phyloP scores from a whole-genome alignment of 2,888 invertebrate species.

The Tortricodes alternella region DNA sequence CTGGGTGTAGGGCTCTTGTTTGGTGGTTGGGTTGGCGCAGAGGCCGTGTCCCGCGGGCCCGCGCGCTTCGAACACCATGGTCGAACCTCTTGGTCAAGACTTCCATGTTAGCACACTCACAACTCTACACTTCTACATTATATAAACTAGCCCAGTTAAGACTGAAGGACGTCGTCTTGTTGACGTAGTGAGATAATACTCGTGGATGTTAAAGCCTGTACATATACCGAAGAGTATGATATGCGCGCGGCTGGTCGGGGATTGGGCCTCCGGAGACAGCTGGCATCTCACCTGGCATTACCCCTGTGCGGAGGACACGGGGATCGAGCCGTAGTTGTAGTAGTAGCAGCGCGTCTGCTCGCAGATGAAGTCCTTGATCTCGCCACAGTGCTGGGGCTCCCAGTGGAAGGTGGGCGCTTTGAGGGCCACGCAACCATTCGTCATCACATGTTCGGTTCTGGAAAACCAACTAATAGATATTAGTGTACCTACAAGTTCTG shows the following conservation, averaged over 20 bases:
- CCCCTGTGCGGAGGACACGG: constrained; percentile 95
- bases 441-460: constrained; percentile 82
- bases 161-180: constrained; percentile 50
- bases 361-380: constrained; percentile 93
- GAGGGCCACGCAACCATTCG: constrained; percentile 89
- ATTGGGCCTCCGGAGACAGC: constrained; percentile 80
- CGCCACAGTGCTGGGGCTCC: constrained; percentile 92
- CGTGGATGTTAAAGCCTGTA: constrained; percentile 22
- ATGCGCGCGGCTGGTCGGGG: constrained; percentile 75
- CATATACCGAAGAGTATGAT: constrained; percentile 14
- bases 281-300: constrained; percentile 91
- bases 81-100: constrained; percentile 46
- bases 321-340: constrained; percentile 95
- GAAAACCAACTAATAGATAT: constrained; percentile 78
- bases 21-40: constrained; percentile 82
- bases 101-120: constrained; percentile 62
- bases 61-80: constrained; percentile 60
- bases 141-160: constrained; percentile 26
- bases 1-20: constrained; percentile 82
- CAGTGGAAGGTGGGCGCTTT: constrained; percentile 90
- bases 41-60: constrained; percentile 78
- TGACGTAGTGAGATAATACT: constrained; percentile 40
- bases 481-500: background rate
- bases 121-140: constrained; percentile 41
- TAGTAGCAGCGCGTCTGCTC: constrained; percentile 95